Percentiles rank a stretch among this genome's conserved stretches.
These are phyloP conservation scores for Engystomops pustulosus DNA, from an alignment of 2,113 vertebrate genomes.

Conservation along the genomic window DNA sequence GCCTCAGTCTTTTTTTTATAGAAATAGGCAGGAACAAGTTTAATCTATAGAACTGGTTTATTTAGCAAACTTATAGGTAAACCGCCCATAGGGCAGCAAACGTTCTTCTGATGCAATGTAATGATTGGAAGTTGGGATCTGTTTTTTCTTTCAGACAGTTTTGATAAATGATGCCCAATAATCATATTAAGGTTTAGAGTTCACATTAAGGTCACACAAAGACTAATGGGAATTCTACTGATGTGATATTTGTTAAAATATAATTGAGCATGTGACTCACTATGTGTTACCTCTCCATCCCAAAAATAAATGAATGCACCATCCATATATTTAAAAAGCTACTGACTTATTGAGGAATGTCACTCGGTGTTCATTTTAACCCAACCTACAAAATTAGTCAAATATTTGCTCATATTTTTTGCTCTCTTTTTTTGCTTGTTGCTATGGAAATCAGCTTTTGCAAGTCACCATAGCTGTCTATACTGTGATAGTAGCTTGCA, in stretches of 20 bases:
- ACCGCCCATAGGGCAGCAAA: too few species aligned
- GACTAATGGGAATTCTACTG: not conserved
- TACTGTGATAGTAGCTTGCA: not conserved
- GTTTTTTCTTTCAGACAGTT: too few species aligned
- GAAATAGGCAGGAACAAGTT: too few species aligned
- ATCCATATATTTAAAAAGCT: not conserved
- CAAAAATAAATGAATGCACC: too few species aligned
- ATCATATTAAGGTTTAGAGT: not conserved
- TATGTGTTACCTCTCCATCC: too few species aligned
- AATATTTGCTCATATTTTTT: conserved; percentile 1
- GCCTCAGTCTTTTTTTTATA: not conserved
- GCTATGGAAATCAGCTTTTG: not conserved
- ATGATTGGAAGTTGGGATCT: too few species aligned
- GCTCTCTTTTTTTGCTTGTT: not conserved
- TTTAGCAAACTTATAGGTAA: too few species aligned
- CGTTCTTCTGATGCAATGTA: too few species aligned
- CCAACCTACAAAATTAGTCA: not conserved
- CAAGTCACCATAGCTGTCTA: not conserved
- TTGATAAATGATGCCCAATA: not conserved
- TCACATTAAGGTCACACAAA: not conserved
- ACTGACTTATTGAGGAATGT: not conserved
- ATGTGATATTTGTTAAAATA: too few species aligned
- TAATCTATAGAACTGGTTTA: too few species aligned
- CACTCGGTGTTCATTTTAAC: not conserved
- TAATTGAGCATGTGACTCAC: too few species aligned